Conservation (phyloP, 2,113 vertebrate genomes). For the Elaphurus davidianus region DNA sequence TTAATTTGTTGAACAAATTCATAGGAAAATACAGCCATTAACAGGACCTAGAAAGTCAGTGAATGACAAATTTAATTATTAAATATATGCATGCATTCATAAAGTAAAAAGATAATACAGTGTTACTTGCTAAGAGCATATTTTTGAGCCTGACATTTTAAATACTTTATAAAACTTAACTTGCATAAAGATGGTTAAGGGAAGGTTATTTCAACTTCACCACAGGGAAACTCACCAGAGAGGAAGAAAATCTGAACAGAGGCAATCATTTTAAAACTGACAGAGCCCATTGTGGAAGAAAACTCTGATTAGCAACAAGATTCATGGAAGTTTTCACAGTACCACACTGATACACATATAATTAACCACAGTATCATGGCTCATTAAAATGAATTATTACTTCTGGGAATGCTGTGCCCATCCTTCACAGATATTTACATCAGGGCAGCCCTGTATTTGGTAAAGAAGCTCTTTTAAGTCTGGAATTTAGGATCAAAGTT, state of each 20-base stretch:
- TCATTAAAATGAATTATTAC: not conserved
- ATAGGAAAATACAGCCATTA: not conserved
- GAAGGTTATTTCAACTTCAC: not conserved
- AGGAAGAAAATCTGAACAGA: not conserved
- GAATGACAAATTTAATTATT: not conserved
- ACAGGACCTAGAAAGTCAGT: not conserved
- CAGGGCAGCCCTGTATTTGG: accelerated
- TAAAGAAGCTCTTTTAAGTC: not conserved
- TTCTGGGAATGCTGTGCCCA: not conserved
- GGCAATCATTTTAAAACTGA: not conserved
- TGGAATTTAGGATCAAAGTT: not conserved
- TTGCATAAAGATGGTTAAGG: not conserved
- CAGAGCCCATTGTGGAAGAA: not conserved
- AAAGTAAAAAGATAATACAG: not conserved
- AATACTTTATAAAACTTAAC: not conserved
- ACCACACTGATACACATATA: not conserved
- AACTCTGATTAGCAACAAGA: not conserved
- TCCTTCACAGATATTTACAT: not conserved
- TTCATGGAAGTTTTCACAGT: not conserved
- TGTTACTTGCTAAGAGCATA: not conserved
- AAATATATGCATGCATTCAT: not conserved
- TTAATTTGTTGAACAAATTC: not conserved
- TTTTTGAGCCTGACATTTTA: not conserved
- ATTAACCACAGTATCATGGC: not conserved
- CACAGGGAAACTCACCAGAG: not conserved